Evolutionary conservation across 2,888 invertebrate genomes (phyloP).

Genomic region (Archaeoteleia sp.): DNA sequence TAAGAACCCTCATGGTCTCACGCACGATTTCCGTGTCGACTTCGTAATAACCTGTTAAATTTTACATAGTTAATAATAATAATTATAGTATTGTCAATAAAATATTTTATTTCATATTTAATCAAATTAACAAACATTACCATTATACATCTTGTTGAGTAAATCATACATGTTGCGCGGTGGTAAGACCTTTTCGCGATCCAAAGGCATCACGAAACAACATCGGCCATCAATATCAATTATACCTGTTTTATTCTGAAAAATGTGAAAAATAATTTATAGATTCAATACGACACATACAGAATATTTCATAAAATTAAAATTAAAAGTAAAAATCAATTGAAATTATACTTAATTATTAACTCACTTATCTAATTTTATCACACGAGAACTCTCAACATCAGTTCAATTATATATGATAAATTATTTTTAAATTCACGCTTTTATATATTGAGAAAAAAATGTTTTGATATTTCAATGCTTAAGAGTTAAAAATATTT

Average conservation of each 20-base stretch:
- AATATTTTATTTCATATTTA: constrained; percentile 1
- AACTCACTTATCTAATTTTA: too few relatives aligned
- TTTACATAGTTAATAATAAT: constrained; percentile 9
- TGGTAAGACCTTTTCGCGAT: constrained; percentile 84
- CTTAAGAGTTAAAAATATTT: too few relatives aligned
- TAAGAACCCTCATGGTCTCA: constrained; percentile 84
- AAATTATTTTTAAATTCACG: too few relatives aligned
- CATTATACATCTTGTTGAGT: constrained; percentile 85
- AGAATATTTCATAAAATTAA: not conserved
- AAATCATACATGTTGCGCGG: constrained; percentile 89
- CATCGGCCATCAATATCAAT: constrained; percentile 84
- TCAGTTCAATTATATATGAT: too few relatives aligned
- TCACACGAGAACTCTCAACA: too few relatives aligned
- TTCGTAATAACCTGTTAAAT: constrained; percentile 82
- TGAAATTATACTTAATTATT: too few relatives aligned
- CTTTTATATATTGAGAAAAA: too few relatives aligned
- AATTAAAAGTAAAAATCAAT: too few relatives aligned
- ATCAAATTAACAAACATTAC: constrained; percentile 60
- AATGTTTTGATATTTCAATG: too few relatives aligned
- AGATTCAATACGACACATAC: not conserved
- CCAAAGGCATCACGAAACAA: constrained; percentile 94
- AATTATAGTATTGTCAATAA: constrained; percentile 9
- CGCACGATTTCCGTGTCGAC: constrained; percentile 88
- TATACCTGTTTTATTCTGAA: constrained; percentile 84
- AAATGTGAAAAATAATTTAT: constrained; percentile 25